A percentile compares a stretch with the other conserved stretches of the same genome.
Evolutionary conservation across 2,888 invertebrate species (phyloP).

Genomic region (Dryococelus australis): DNA sequence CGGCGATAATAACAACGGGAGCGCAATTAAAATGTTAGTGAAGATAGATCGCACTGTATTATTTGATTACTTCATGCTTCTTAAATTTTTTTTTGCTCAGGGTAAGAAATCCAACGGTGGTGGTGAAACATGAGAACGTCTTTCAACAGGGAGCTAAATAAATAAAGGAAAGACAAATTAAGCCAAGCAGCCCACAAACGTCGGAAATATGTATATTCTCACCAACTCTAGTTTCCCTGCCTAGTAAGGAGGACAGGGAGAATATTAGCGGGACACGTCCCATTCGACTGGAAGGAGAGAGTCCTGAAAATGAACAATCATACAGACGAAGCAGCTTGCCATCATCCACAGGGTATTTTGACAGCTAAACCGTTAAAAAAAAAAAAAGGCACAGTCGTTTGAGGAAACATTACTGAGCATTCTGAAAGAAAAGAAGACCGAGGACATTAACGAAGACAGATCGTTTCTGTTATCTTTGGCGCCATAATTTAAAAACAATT

Average conservation of each 20-base stretch:
- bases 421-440: not conserved
- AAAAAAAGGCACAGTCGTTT: not conserved
- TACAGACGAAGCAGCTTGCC: slow-evolving; percentile 13
- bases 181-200: not conserved
- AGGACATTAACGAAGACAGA: too few species aligned
- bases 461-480: slow-evolving; percentile 18
- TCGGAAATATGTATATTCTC: not conserved
- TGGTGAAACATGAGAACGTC: not conserved
- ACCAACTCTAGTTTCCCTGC: too few species aligned
- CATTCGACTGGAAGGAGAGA: not conserved
- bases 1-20: too few species aligned
- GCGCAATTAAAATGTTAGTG: too few species aligned
- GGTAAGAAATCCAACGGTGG: not conserved
- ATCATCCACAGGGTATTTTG: not conserved
- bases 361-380: slow-evolving; percentile 11
- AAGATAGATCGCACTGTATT: too few species aligned
- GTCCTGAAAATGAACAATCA: not conserved
- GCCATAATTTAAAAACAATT: not conserved
- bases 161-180: not conserved
- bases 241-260: not conserved
- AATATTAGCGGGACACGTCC: not conserved
- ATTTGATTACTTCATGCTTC: too few species aligned
- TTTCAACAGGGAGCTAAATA: not conserved
- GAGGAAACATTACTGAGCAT: too few species aligned
- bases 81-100: too few species aligned